Conservation (phyloP, 2,113 vertebrate genomes). For the Sclerurus mexicanus region DNA sequence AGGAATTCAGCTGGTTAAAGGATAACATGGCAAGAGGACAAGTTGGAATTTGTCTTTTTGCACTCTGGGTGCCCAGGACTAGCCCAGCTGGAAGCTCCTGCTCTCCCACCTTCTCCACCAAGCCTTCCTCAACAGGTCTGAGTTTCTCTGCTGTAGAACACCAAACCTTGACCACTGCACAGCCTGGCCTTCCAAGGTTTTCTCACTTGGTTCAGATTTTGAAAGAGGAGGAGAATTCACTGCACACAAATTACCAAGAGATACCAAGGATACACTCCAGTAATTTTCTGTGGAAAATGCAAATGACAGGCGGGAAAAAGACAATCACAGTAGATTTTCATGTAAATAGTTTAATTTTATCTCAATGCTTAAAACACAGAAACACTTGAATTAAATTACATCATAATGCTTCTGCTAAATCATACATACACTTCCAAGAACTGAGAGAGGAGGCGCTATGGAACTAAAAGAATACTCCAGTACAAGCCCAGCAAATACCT, state of each 20-base stretch:
- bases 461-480: slow-evolving; percentile 35
- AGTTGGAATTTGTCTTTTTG: background rate
- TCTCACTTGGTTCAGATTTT: background rate
- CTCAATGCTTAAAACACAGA: slow-evolving; percentile 55
- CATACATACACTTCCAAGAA: slow-evolving; percentile 8
- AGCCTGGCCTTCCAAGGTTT: background rate
- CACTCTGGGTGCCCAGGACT: background rate
- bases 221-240: background rate
- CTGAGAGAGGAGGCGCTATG: background rate
- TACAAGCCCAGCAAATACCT: slow-evolving; percentile 23
- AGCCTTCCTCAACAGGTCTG: background rate
- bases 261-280: background rate
- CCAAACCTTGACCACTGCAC: background rate
- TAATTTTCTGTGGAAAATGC: background rate
- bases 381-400: slow-evolving; percentile 61
- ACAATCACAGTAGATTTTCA: slow-evolving; percentile 1
- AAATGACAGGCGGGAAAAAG: background rate
- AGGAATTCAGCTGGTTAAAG: background rate
- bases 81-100: background rate
- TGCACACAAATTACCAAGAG: background rate
- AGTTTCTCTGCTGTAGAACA: background rate
- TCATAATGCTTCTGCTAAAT: slow-evolving; percentile 50
- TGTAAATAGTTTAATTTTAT: slow-evolving; percentile 68
- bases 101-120: background rate
- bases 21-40: background rate